Evolutionary conservation across 2,888 invertebrate species (phyloP), one percentile per base, ranked within the genome.

Genomic region (Patella pellucida): DNA sequence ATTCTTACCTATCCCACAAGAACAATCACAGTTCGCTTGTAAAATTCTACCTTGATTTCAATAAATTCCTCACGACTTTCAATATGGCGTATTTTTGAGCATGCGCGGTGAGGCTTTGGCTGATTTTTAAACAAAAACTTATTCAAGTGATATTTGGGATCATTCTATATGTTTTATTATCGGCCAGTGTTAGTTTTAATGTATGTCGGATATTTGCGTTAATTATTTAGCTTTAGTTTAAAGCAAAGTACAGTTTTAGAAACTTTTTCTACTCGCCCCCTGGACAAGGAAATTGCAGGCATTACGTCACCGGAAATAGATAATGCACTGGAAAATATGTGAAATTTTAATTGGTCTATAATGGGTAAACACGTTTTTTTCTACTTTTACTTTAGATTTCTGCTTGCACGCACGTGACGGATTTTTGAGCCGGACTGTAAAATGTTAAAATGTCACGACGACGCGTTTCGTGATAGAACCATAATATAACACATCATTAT

Each of bases 271-370:
- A 68, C 68, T 73, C 68, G 54, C 52, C 68, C 50, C 67, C 68
- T 41, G 62, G 71, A 74, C 70, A 70, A 68, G 69, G 76, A 77
- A 78, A 75, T 72, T 69, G 54, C 51, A 54, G 70, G 70, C 75
- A 81, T 81, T 80, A 81, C 81, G 81, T 81, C 81, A 81, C 80
- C 81, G 81, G 81, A 81, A 81, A 78, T 77, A 62, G 62, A 23
- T 62, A 23, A 19, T 62, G 62, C 62, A 23, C 62, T 62, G 14
- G 23, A 23, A 23, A 62, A 23, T 23, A 23, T 62, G 62, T 62
- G 62, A 23, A 23, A 62, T 62, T 62, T 62, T 62, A 62, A 62
- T 62, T 62, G 62, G 62, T 62, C 23, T 19, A 62, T 23, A 62
- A 62, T 62, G 23, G 62, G 62, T 62, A 19, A 62, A 62, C 62